These are phyloP conservation scores for Hypercompe scribonia DNA, from an alignment of 2,888 invertebrate genomes.

Conservation along the genomic window DNA sequence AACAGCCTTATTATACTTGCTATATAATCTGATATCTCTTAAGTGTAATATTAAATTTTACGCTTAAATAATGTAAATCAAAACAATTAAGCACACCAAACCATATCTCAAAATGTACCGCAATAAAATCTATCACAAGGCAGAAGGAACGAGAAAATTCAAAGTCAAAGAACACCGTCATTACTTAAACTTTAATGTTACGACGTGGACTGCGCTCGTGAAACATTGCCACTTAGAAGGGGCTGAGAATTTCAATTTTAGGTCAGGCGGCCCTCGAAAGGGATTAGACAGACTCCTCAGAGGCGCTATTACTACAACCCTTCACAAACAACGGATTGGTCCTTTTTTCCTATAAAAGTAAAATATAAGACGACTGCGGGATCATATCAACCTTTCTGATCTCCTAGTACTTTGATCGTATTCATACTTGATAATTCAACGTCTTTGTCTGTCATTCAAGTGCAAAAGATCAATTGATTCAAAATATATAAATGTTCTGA, in stretches of 20 bases:
- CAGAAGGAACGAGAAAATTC: constrained; percentile 54
- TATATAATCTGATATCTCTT: background rate
- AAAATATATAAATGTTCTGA: background rate
- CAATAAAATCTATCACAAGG: constrained; percentile 53
- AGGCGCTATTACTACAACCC: constrained; percentile 62
- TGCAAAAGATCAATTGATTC: background rate
- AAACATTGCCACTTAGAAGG: constrained; percentile 66
- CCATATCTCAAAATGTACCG: constrained; percentile 53
- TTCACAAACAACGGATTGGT: constrained; percentile 68
- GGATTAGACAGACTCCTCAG: constrained; percentile 62
- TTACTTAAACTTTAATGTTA: constrained; percentile 69
- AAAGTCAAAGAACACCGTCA: constrained; percentile 58
- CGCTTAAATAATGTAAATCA: constrained; percentile 31
- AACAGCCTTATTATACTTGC: constrained; percentile 2
- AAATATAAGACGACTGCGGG: constrained; percentile 63
- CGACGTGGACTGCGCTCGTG: constrained; percentile 55
- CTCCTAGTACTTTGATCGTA: constrained; percentile 50
- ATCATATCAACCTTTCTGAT: constrained; percentile 54
- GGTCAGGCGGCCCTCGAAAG: constrained; percentile 62
- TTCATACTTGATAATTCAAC: constrained; percentile 40
- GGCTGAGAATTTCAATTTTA: constrained; percentile 72
- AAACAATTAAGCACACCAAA: constrained; percentile 43
- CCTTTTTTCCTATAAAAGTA: constrained; percentile 66
- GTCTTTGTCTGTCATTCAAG: constrained; percentile 10
- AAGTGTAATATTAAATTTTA: constrained; percentile 15